phyloP scores from a whole-genome alignment of 92 coral and sea anemone genomes.

The Parazoanthus darwini region DNA sequence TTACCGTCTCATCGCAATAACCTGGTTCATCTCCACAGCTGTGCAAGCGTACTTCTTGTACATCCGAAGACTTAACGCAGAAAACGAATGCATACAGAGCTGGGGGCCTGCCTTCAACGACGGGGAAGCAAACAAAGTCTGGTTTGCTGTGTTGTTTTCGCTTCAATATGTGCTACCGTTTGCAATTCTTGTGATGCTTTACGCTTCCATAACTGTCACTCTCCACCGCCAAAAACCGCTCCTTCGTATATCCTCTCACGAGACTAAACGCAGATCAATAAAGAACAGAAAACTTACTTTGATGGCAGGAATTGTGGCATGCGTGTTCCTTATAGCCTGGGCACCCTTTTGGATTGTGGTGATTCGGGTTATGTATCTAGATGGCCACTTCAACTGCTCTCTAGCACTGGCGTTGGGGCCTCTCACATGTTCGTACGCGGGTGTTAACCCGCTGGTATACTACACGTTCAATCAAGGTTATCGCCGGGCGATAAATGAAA shows the following conservation, averaged over 20 bases:
- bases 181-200: slow-evolving; percentile 50
- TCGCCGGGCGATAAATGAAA: slow-evolving; percentile 52
- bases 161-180: slow-evolving; percentile 67
- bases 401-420: slow-evolving; percentile 53
- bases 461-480: slow-evolving; percentile 58
- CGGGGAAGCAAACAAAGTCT: slow-evolving; percentile 26
- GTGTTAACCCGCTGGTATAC: slow-evolving; percentile 66
- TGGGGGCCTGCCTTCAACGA: slow-evolving; percentile 42
- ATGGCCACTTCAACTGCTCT: slow-evolving; percentile 38
- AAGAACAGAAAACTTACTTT: slow-evolving; percentile 59
- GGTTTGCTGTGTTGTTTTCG: slow-evolving; percentile 50
- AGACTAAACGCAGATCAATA: slow-evolving; percentile 36
- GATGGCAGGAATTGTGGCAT: slow-evolving; percentile 59
- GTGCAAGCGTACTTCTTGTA: not conserved
- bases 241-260: slow-evolving; percentile 28
- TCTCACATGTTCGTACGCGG: slow-evolving; percentile 55
- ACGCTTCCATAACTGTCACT: slow-evolving; percentile 55
- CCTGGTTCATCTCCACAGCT: slow-evolving; percentile 61
- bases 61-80: not conserved
- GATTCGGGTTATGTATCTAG: slow-evolving; percentile 24
- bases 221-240: slow-evolving; percentile 50
- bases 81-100: slow-evolving; percentile 6
- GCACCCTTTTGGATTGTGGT: slow-evolving; percentile 55
- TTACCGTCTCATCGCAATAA: slow-evolving; percentile 34
- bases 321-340: slow-evolving; percentile 65